Evolutionary conservation across 2,888 invertebrate genomes (phyloP).

Genomic region (Nysson spinosus): DNA sequence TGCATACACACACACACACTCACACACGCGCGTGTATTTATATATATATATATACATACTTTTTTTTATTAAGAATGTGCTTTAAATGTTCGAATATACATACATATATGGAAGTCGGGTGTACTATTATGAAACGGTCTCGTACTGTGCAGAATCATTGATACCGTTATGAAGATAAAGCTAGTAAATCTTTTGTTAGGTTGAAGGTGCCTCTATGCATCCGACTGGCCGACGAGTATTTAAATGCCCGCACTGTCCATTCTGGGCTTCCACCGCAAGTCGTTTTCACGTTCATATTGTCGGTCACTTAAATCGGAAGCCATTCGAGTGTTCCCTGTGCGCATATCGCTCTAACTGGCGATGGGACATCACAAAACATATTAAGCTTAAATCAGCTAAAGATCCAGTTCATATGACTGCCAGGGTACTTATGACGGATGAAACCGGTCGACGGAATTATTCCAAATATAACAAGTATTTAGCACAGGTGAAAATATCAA

Average conservation of each 20-base stretch:
- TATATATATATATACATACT: too few relatives aligned
- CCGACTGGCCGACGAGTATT: constrained; percentile 83
- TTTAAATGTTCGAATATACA: constrained; percentile 55
- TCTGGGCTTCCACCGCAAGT: constrained; percentile 95
- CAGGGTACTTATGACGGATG: constrained; percentile 93
- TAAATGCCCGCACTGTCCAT: constrained; percentile 94
- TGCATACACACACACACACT: background rate
- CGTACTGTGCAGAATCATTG: background rate
- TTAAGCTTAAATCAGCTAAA: constrained; percentile 91
- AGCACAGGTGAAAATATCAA: constrained; percentile 80
- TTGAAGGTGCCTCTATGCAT: constrained; percentile 67
- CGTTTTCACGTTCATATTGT: constrained; percentile 96
- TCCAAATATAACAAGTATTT: constrained; percentile 95
- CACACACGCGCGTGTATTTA: background rate
- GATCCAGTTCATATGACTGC: constrained; percentile 90
- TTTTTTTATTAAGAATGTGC: constrained; percentile 59
- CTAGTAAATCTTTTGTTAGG: constrained; percentile 65
- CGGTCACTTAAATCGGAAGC: constrained; percentile 94
- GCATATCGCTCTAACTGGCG: constrained; percentile 97
- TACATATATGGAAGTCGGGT: constrained; percentile 47
- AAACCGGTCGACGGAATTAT: constrained; percentile 93
- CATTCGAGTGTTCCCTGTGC: constrained; percentile 96
- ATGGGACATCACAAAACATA: constrained; percentile 98
- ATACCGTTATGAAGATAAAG: constrained; percentile 58
- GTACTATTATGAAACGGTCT: background rate